Conservation (phyloP, 1,140 invertebrate genomes). For the Venturia canescens region DNA sequence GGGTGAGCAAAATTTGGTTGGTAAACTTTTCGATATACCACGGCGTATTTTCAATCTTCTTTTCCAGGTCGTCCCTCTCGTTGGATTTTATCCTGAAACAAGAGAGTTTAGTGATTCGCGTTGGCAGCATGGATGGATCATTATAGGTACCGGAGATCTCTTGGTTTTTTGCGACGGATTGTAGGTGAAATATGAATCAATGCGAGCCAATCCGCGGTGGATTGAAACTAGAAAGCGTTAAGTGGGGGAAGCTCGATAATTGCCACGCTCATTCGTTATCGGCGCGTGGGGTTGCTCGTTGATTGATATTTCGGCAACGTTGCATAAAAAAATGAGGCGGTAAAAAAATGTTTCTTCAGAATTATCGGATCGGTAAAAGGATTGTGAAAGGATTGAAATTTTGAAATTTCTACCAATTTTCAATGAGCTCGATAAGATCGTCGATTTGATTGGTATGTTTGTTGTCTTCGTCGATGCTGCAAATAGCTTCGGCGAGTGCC, state of each 20-base stretch:
- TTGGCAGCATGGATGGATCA: too few relatives aligned
- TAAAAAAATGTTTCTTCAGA: too few relatives aligned
- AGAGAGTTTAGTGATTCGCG: background rate
- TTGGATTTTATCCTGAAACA: slow-evolving; percentile 53
- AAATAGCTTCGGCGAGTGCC: slow-evolving; percentile 85
- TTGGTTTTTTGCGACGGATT: background rate
- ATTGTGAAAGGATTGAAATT: too few relatives aligned
- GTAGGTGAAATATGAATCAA: background rate
- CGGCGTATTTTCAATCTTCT: slow-evolving; percentile 60
- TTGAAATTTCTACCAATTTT: slow-evolving; percentile 65
- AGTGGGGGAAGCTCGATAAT: too few relatives aligned
- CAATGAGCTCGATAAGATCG: slow-evolving; percentile 78
- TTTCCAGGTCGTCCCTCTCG: slow-evolving; percentile 26
- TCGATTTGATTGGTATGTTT: slow-evolving; percentile 85
- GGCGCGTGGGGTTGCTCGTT: too few relatives aligned
- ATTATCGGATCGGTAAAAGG: too few relatives aligned
- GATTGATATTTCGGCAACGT: too few relatives aligned
- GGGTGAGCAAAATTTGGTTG: slow-evolving; percentile 72
- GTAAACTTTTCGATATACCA: slow-evolving; percentile 70
- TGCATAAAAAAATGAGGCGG: background rate
- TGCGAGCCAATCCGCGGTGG: too few relatives aligned
- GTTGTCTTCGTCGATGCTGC: slow-evolving; percentile 86
- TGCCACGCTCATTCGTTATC: too few relatives aligned
- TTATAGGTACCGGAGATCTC: too few relatives aligned
- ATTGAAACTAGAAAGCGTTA: too few relatives aligned